These are phyloP conservation scores for Drosophila greeni DNA, from an alignment of 2,888 invertebrate genomes.

Conservation along the genomic window DNA sequence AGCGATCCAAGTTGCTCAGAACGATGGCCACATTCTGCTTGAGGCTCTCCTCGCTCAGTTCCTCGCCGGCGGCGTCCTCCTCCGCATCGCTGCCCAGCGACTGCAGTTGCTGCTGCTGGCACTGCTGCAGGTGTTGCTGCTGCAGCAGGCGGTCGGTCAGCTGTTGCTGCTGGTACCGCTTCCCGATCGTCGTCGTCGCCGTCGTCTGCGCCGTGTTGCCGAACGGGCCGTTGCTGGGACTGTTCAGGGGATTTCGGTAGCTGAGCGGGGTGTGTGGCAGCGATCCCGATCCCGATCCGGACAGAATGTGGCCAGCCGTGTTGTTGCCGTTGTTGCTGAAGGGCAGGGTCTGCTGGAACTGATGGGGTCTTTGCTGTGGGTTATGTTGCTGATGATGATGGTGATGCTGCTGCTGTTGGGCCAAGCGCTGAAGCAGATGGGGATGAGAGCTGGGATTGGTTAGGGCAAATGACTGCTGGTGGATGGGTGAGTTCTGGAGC, in stretches of 20 bases:
- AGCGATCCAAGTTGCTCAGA: constrained; percentile 78
- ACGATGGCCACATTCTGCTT: constrained; percentile 79
- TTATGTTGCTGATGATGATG: constrained; percentile 35
- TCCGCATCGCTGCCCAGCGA: constrained; percentile 53
- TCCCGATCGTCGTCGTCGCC: constrained; percentile 43
- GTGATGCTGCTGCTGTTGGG: constrained; percentile 50
- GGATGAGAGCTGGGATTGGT: constrained; percentile 56
- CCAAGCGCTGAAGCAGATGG: constrained; percentile 52
- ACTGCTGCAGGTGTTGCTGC: constrained; percentile 76
- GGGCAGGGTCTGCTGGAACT: constrained; percentile 49
- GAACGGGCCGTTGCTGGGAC: constrained; percentile 76
- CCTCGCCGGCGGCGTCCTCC: constrained; percentile 56
- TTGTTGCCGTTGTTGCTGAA: constrained; percentile 65
- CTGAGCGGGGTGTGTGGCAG: constrained; percentile 73
- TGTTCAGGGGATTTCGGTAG: constrained; percentile 77
- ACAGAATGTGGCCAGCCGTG: constrained; percentile 62
- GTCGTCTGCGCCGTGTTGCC: constrained; percentile 35
- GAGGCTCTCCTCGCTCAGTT: constrained; percentile 79
- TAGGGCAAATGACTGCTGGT: constrained; percentile 49
- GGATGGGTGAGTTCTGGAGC: constrained; percentile 76
- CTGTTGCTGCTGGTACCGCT: constrained; percentile 72
- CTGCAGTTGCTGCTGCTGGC: constrained; percentile 69
- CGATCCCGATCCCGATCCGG: constrained; percentile 64
- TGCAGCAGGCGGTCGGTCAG: constrained; percentile 75
- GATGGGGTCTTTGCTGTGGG: constrained; percentile 23